These are phyloP conservation scores for Drosophila engyochracea DNA, from an alignment of 2,888 invertebrate species.

Conservation along the genomic window DNA sequence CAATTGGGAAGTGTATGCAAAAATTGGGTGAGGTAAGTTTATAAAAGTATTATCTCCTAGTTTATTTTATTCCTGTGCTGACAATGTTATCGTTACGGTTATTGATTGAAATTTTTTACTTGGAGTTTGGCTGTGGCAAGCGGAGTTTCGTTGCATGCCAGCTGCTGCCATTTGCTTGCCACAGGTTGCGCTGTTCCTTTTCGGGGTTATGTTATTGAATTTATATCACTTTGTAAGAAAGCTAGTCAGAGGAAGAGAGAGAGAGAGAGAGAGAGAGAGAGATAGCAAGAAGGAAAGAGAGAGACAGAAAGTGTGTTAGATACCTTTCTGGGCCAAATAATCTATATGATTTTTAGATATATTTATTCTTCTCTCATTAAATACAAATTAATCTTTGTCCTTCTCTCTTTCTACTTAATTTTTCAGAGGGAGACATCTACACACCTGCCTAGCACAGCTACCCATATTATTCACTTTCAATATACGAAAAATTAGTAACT, in stretches of 20 bases:
- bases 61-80: conserved; percentile 46
- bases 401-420: no score
- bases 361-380: no score
- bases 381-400: no score
- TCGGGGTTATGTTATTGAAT: conserved; percentile 38
- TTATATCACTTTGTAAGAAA: conserved; percentile 54
- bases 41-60: accelerated
- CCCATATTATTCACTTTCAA: not conserved
- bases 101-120: conserved; percentile 67
- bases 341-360: not conserved
- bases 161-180: conserved; percentile 58
- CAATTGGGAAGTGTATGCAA: conserved; percentile 24
- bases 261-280: not conserved
- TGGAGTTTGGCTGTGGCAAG: conserved; percentile 28
- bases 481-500: not conserved
- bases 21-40: not conserved
- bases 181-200: conserved; percentile 46
- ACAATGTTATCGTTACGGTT: conserved; percentile 78
- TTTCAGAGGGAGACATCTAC: not conserved
- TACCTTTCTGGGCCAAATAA: not conserved
- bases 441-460: not conserved
- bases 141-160: conserved; percentile 34
- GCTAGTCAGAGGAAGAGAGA: conserved; percentile 25
- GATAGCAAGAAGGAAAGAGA: not conserved
- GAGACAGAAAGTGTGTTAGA: not conserved